A percentile compares a stretch with the other conserved stretches of the same genome.
Evolutionary conservation across 2,797 vertebrate species (phyloP).

Genomic region (Limosa lapponica): DNA sequence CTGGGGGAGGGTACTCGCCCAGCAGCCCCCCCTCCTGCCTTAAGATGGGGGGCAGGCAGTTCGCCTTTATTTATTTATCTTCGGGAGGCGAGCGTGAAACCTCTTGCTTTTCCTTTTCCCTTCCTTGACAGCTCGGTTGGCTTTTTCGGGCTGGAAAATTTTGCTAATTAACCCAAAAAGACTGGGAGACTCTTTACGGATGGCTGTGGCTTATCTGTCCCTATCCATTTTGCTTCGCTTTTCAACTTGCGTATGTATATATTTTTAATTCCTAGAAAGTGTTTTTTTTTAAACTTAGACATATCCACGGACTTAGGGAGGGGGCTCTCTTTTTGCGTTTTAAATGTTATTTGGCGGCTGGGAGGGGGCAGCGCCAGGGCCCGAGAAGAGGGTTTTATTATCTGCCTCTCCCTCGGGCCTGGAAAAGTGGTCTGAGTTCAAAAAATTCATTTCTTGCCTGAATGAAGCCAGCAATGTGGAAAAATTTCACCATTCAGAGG

Average conservation of each 20-base stretch:
- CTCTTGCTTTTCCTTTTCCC: constrained; percentile 30
- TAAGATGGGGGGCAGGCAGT: not conserved
- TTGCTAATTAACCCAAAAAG: constrained; percentile 62
- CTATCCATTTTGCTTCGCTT: constrained; percentile 25
- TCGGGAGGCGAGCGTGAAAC: not conserved
- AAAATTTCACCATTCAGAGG: constrained; percentile 93
- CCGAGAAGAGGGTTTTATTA: constrained; percentile 74
- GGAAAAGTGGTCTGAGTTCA: constrained; percentile 87
- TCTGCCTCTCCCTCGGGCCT: constrained; percentile 80
- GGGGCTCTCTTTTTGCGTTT: not conserved
- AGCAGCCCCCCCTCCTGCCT: not conserved
- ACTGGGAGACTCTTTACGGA: constrained; percentile 22
- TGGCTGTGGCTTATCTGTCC: constrained; percentile 39
- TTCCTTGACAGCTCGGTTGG: constrained; percentile 31
- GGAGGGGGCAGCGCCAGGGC: constrained; percentile 64
- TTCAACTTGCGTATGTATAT: not conserved
- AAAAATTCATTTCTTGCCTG: constrained; percentile 96
- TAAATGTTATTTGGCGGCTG: constrained; percentile 63
- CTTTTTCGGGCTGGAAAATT: constrained; percentile 54
- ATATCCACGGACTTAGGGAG: not conserved
- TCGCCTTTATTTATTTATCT: constrained; percentile 22
- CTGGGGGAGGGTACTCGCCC: not conserved
- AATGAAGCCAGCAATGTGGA: constrained; percentile 97
- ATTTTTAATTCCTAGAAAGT: constrained; percentile 22
- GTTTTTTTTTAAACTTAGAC: not conserved